Evolutionary conservation across 2,888 invertebrate species (phyloP).

Genomic region (Elysia crispata): DNA sequence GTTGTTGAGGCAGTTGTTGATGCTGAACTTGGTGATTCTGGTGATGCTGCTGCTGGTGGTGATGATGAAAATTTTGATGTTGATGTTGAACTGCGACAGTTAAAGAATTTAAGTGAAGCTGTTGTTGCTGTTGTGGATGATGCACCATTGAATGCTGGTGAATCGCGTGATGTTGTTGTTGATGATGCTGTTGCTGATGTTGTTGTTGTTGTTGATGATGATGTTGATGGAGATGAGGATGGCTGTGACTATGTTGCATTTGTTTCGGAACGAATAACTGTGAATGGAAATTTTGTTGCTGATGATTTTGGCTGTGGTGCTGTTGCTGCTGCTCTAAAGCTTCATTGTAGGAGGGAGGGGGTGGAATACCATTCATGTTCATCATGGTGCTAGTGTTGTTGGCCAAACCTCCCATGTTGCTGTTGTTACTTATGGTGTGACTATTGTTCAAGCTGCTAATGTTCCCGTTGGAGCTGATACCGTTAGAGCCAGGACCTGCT

Average conservation of each 20-base stretch:
- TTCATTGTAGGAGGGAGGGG: slow-evolving; percentile 71
- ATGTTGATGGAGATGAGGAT: slow-evolving; percentile 45
- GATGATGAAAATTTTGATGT: slow-evolving; percentile 18
- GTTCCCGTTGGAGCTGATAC: not conserved
- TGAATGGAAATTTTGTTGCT: slow-evolving; percentile 31
- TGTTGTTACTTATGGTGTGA: not conserved
- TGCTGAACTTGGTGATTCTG: slow-evolving; percentile 41
- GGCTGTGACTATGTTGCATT: not conserved
- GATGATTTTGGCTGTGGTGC: slow-evolving; percentile 51
- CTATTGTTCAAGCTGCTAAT: not conserved
- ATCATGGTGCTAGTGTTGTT: slow-evolving; percentile 24
- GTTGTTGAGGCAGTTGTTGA: slow-evolving; percentile 24
- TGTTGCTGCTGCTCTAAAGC: slow-evolving; percentile 55
- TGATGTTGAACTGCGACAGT: slow-evolving; percentile 29
- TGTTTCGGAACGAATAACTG: too few relatives aligned
- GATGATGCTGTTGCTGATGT: slow-evolving; percentile 48
- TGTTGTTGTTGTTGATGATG: slow-evolving; percentile 43
- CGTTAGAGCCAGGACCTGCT: slow-evolving; percentile 3
- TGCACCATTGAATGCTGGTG: slow-evolving; percentile 44
- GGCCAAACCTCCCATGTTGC: slow-evolving; percentile 18
- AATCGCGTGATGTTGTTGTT: not conserved
- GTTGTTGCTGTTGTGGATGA: slow-evolving; percentile 50
- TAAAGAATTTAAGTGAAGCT: slow-evolving; percentile 22
- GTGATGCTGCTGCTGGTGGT: slow-evolving; percentile 32
- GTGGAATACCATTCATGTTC: slow-evolving; percentile 56